These are phyloP conservation scores for Megastigmus dorsalis DNA, from an alignment of 2,888 invertebrate species.

Conservation along the genomic window DNA sequence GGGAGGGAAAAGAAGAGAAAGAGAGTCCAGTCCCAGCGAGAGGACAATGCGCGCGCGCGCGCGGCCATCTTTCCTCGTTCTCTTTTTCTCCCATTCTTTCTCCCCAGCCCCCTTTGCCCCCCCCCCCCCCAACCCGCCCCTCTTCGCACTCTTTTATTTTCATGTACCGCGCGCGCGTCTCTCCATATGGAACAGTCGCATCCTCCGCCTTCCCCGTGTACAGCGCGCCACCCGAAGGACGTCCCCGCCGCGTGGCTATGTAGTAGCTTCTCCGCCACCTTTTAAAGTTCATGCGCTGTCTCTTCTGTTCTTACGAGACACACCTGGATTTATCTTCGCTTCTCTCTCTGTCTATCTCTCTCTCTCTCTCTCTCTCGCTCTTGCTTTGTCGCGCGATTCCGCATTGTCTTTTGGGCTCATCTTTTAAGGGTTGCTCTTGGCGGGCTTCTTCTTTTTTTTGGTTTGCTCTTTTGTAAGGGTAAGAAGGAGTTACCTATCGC, in stretches of 20 bases:
- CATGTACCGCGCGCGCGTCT: constrained; percentile 36
- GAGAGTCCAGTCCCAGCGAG: constrained; percentile 62
- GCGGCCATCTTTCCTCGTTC: constrained; percentile 61
- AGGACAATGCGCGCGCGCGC: constrained; percentile 70
- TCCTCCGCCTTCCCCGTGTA: constrained; percentile 43
- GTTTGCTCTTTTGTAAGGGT: neutral
- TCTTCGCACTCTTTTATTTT: constrained; percentile 15
- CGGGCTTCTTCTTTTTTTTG: too few species aligned
- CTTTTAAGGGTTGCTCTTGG: neutral
- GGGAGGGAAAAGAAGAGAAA: constrained; percentile 62
- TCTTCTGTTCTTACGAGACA: neutral
- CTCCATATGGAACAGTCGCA: constrained; percentile 71
- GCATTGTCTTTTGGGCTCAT: constrained; percentile 1
- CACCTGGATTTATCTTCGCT: constrained; percentile 19
- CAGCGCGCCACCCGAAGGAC: constrained; percentile 41
- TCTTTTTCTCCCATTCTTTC: constrained; percentile 52
- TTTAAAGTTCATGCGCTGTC: constrained; percentile 22
- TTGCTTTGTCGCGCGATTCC: neutral
- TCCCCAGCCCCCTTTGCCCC: too few species aligned
- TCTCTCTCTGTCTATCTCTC: neutral
- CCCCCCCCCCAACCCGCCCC: too few species aligned
- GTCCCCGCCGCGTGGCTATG: too few species aligned
- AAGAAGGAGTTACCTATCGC: too few species aligned
- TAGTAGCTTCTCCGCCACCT: constrained; percentile 34
- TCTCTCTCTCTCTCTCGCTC: neutral